phyloP scores from a whole-genome alignment of 2,888 invertebrate species.

The Callosobruchus maculatus region DNA sequence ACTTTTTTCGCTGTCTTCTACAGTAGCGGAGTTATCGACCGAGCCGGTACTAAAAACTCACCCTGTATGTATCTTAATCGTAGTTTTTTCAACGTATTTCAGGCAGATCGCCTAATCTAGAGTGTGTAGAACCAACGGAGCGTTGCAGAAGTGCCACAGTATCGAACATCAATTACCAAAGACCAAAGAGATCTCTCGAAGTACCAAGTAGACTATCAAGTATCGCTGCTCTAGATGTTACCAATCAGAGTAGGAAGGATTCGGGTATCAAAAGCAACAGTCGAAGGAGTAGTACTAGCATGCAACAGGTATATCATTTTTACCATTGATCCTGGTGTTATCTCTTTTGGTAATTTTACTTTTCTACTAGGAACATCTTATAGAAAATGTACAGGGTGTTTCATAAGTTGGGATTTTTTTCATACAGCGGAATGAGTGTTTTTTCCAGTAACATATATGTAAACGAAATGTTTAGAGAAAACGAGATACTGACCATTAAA shows the following conservation, averaged over 20 bases:
- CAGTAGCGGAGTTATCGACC: no score
- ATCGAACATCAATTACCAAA: slow-evolving; percentile 44
- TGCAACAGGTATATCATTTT: slow-evolving; percentile 61
- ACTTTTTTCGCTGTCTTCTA: no score
- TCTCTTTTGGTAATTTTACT: not conserved
- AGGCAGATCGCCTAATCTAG: not conserved
- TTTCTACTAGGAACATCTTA: no score
- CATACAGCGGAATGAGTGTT: no score
- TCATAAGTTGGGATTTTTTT: no score
- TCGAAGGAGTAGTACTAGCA: slow-evolving; percentile 70
- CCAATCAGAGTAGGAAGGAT: slow-evolving; percentile 81
- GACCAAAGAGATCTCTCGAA: slow-evolving; percentile 50
- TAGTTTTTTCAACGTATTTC: not conserved
- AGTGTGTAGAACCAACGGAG: slow-evolving; percentile 33
- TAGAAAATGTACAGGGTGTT: no score
- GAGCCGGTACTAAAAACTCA: no score
- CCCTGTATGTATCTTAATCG: no score
- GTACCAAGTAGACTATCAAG: slow-evolving; percentile 42
- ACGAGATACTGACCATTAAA: no score
- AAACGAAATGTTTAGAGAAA: no score
- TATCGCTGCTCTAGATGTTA: slow-evolving; percentile 56
- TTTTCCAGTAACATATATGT: no score
- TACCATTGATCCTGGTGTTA: not conserved
- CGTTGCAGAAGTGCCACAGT: slow-evolving; percentile 43
- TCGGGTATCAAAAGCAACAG: slow-evolving; percentile 85